Conservation (phyloP, 2,113 vertebrate genomes). For the Datnioides undecimradiatus region DNA sequence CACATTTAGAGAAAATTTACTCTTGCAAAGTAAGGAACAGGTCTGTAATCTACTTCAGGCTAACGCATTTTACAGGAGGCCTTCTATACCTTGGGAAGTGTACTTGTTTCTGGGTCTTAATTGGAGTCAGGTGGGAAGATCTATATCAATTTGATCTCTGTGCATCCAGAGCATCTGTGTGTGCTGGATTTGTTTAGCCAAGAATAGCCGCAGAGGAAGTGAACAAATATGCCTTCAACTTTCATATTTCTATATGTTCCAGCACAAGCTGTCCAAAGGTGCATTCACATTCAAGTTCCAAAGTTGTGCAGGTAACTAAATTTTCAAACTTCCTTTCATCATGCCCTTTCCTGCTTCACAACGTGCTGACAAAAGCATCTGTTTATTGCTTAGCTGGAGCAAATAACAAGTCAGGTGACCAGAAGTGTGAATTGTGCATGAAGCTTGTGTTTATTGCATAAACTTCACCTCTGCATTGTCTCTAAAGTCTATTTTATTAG, state of each 20-base stretch:
- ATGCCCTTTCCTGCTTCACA: too few species aligned
- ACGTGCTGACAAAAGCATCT: too few species aligned
- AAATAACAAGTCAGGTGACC: too few species aligned
- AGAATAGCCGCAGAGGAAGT: background rate
- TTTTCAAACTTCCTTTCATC: too few species aligned
- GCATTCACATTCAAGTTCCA: too few species aligned
- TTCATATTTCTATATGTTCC: background rate
- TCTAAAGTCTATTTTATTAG: too few species aligned
- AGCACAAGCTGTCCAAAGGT: too few species aligned
- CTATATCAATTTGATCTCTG: background rate
- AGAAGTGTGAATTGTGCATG: too few species aligned
- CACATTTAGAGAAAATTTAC: background rate
- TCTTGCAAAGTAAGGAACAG: background rate
- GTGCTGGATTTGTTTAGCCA: background rate
- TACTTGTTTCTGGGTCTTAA: background rate
- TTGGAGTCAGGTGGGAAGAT: background rate
- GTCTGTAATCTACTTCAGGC: background rate
- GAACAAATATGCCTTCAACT: background rate
- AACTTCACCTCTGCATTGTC: too few species aligned
- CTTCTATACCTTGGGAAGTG: background rate
- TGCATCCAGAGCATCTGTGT: background rate
- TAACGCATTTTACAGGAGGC: background rate
- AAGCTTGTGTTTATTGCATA: too few species aligned
- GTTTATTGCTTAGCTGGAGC: too few species aligned
- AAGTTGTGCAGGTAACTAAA: too few species aligned